Base-by-base conservation (phyloP, 2,888 invertebrate genomes). In the Caenorhabditis sp. region DNA sequence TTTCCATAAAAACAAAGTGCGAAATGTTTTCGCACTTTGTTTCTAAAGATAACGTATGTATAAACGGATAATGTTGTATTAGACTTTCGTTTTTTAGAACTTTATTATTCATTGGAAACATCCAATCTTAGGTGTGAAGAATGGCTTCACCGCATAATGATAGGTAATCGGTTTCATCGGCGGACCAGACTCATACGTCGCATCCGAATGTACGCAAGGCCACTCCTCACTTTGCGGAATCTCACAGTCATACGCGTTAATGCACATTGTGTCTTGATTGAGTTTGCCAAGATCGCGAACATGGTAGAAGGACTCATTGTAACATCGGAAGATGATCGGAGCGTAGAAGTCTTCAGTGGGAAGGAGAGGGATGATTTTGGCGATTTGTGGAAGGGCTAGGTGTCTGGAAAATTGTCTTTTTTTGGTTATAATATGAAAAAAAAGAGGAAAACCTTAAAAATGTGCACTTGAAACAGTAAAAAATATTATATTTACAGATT, bases 251-350 rank as follows among this genome's bases (percentile, higher is more conserved):
- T 58, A 71, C 0, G 71, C 71, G 20, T 71, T 71, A 5, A 71
- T 66, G 54, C 71, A 71, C 20, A 52, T 54, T 8, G 7, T 4
- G 7, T n/a, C 10, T n/a, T 26, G n/a, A 31, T 26, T 27, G 5
- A 56, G n/a, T n/a, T 25, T 27, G 25, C 56, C 56, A 26, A 17
- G 4, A 27, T 56, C 56, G 12, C 56, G 12, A 8, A 7, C 4
- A 27, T 56, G 27, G 17, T 56, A 56, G 20, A 56, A 56, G 7
- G 56, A 56, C 1, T 26, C n/a, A 27, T 25, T 67, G 63, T 72
- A 72, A 61, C 72, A 72, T 38, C 67, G 67, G 65, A 68, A 68
- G 8, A 72, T 31, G 17, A 73, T 64, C 17, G 65, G 64, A 59
- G 62, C 65, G 60, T 73, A 73, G 60, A 38, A 68, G 27, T 69